Evolutionary conservation across 1,140 invertebrate genomes (phyloP), one percentile per base, ranked within the genome.

Genomic region (Pachypeltis micranthus): DNA sequence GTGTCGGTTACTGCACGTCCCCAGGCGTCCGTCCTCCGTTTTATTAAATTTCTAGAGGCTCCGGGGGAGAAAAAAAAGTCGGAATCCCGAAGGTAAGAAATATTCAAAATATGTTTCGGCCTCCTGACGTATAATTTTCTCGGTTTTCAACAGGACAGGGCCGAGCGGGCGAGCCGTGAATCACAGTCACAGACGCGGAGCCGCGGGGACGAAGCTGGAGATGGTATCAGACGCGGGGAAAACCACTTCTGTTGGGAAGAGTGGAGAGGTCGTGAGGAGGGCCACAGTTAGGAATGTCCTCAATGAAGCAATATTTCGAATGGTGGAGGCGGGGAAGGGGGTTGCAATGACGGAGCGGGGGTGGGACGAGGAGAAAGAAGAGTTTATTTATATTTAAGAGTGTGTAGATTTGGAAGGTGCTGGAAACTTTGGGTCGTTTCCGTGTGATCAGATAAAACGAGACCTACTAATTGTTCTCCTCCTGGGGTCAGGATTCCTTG

Each of bases 341-440:
- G n/a, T n/a, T n/a, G n/a, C n/a, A n/a, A n/a, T 21, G 14, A 14
- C 23, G 63, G 61, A 57, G 65, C 63, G 54, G 65, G 67, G 62
- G 59, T 59, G 39, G 61, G 56, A 64, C 47, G 21, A 65, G 67
- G 39, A 66, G 57, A 63, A 25, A 62, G 54, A 51, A 10, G 54
- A 23, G 19, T 59, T 59, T 59, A 59, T 59, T 59, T 59, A 59
- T 59, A 59, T 59, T 59, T 59, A 31, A 59, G 25, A 21, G 47
- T 21, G 47, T 51, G 47, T 51, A 51, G 47, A 16, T 21, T 7
- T 51, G 4, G 47, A 51, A 51, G 47, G 12, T 10, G 47, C 47
- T 21, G 12, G 7, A 14, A n/a, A n/a, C 7, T 4, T 3, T 21
- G 21, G 47, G 54, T 56, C 54, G 19, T 19, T 19, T 19, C 27